Evolutionary conservation across 2,797 vertebrate species (phyloP).

Genomic region (Melopsittacus undulatus): DNA sequence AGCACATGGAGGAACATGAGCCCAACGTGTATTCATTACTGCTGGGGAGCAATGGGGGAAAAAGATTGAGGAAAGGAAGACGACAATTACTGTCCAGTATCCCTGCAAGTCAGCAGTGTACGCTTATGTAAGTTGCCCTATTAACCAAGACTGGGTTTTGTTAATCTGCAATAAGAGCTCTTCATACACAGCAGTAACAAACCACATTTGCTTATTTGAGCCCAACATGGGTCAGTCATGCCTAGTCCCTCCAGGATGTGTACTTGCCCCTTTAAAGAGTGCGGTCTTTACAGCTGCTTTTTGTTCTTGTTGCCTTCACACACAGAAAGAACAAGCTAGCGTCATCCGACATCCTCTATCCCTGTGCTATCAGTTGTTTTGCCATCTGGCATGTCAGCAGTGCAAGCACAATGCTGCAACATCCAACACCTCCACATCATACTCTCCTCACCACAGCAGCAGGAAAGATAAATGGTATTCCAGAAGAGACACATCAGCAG

Average conservation of each 20-base stretch:
- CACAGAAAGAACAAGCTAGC: background rate
- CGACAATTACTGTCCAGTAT: background rate
- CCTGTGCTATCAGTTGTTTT: background rate
- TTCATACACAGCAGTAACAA: background rate
- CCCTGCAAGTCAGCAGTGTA: background rate
- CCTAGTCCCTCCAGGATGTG: background rate
- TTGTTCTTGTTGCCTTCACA: background rate
- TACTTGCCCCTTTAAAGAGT: background rate
- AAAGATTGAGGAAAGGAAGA: background rate
- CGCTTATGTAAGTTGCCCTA: background rate
- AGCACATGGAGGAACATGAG: background rate
- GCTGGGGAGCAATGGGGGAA: fast-evolving
- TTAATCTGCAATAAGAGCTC: background rate
- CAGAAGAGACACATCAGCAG: background rate
- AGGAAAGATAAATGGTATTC: background rate
- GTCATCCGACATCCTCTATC: background rate
- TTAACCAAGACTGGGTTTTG: background rate
- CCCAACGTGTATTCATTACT: background rate
- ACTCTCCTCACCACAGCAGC: background rate
- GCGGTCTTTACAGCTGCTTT: background rate
- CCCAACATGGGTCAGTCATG: fast-evolving
- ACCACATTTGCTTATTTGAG: background rate
- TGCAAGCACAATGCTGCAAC: background rate
- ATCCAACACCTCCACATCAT: background rate
- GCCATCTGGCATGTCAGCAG: background rate